Evolutionary conservation across 2,797 vertebrate genomes (phyloP).

Genomic region (Paramormyrops hopkinsi): DNA sequence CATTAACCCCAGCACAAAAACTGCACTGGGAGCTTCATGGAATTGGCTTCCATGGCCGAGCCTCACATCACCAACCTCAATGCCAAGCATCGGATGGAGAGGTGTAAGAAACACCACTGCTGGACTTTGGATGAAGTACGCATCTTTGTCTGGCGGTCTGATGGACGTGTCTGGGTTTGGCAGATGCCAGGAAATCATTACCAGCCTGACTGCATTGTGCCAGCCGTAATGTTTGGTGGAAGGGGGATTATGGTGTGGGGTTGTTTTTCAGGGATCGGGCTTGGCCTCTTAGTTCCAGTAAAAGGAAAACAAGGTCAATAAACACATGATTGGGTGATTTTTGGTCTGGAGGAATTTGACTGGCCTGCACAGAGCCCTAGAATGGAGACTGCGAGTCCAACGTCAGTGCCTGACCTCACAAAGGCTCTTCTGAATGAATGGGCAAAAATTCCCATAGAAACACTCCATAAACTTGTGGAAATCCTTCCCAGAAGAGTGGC

Average conservation of each 20-base stretch:
- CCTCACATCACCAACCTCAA: not conserved
- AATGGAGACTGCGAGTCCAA: not conserved
- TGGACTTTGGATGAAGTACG: not conserved
- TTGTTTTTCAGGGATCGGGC: not conserved
- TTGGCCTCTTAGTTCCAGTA: not conserved
- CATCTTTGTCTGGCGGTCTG: not conserved
- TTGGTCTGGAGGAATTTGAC: not conserved
- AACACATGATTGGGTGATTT: not conserved
- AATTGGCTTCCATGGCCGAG: not conserved
- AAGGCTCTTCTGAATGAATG: not conserved
- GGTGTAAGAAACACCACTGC: not conserved
- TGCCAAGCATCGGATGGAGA: not conserved
- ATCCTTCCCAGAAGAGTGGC: not conserved
- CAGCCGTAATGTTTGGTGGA: not conserved
- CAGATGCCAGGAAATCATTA: not conserved
- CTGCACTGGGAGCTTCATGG: not conserved
- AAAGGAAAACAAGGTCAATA: not conserved
- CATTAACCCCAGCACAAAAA: not conserved
- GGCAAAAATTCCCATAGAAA: not conserved
- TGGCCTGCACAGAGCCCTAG: not conserved
- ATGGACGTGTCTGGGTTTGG: not conserved
- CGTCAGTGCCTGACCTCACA: not conserved
- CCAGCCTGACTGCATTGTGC: not conserved
- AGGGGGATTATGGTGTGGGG: not conserved
- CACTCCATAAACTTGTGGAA: not conserved